These are phyloP conservation scores for Adelphocoris suturalis DNA, from an alignment of 2,888 invertebrate species.

Conservation along the genomic window DNA sequence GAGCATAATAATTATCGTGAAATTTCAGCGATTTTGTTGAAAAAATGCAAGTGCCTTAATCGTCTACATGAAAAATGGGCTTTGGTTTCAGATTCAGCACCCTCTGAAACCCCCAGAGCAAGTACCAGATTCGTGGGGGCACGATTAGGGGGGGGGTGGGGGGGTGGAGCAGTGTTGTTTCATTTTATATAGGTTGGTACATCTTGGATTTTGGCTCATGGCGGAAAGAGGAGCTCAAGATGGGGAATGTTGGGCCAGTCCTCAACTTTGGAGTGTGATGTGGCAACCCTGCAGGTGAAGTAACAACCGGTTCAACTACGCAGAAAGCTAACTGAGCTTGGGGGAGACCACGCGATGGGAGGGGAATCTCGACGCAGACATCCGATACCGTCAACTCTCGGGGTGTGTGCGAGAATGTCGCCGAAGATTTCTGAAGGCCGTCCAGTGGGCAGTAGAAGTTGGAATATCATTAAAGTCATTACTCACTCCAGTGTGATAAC, in stretches of 20 bases:
- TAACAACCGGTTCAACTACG: conserved; percentile 45
- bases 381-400: neutral
- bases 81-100: no score
- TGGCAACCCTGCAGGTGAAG: conserved; percentile 16
- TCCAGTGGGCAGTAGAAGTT: neutral
- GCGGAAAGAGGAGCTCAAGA: neutral
- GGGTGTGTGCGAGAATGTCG: conserved; percentile 33
- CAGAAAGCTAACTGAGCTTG: neutral
- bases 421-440: conserved; percentile 3
- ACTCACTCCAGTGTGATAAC: neutral
- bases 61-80: no score
- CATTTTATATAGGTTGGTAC: no score
- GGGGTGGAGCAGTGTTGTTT: no score
- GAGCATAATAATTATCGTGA: no score
- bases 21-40: no score
- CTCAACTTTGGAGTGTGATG: neutral
- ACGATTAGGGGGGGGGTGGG: no score
- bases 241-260: conserved; percentile 33
- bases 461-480: neutral
- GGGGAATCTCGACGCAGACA: neutral
- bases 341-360: neutral
- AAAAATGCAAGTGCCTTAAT: no score
- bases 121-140: no score
- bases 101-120: no score
- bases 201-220: no score